Base-by-base conservation (phyloP, 2,113 vertebrate genomes). In the Myocastor coypus region DNA sequence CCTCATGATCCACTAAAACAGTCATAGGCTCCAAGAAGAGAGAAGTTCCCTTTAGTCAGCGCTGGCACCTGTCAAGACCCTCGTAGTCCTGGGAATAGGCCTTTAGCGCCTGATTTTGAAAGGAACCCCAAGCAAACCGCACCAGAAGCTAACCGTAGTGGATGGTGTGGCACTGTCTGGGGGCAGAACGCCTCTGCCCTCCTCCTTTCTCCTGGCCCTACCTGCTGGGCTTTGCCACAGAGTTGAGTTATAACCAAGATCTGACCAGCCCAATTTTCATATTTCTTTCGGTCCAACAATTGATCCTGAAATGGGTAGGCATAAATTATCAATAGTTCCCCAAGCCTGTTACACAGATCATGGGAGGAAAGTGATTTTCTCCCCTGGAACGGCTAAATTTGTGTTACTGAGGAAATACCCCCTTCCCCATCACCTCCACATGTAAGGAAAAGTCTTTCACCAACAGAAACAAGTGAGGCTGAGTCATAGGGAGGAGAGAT, bases 101-200 rank as follows among this genome's bases (percentile, higher is more conserved):
- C 94, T 75, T 92, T 93, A n/a, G 82, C 93, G 89, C 55, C 91
- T 0, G 59, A 94, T 50, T 37, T 37, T 81, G 80, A 97, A 96
- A 98, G 94, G 97, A 95, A 97, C 94, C 92, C 83, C 98, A 96
- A 92, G 78, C 96, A 97, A 97, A 95, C 63, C 89, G 4, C 16
- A 19, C 75, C 11, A 37, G 24, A 30, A 32, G 28, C 28, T 69
- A n/a, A 55, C 11, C 5, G 4, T 2, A 46, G 30, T 11, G n/a
- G 14, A 8, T 22, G 14, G 24, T 14, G 34, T 5, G 86, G 86
- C 32, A 12, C 7, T 37, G 11, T n/a, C 14, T 61, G n/a, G 24
- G 68, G 13, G 14, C 3, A 20, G 2, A 40, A 30, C 14, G 28
- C 63, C 84, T 88, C 40, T 32, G 6, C 19, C 32, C 26, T 34